phyloP scores from a whole-genome alignment of 2,797 vertebrate species.

The Poeciliopsis paucimaculata region DNA sequence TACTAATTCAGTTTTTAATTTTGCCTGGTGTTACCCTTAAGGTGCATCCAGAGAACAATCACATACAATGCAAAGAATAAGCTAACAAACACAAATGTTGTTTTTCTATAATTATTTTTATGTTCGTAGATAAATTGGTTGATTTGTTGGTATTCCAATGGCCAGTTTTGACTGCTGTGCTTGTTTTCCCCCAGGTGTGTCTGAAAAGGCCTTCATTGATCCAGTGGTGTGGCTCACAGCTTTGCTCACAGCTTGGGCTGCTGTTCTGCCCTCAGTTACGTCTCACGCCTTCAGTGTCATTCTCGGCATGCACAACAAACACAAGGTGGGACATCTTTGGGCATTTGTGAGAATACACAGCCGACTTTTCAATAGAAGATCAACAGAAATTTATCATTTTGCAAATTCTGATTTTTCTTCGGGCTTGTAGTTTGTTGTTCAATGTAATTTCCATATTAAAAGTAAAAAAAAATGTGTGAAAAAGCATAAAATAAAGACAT shows the following conservation, averaged over 20 bases:
- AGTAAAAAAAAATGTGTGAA: not conserved
- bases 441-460: not conserved
- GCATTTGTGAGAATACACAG: not conserved
- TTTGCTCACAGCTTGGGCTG: slow-evolving; percentile 81
- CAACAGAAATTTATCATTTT: not conserved
- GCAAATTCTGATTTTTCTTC: not conserved
- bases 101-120: slow-evolving; percentile 1
- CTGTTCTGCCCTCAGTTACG: slow-evolving; percentile 81
- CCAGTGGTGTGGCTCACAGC: slow-evolving; percentile 84
- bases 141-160: slow-evolving; percentile 6
- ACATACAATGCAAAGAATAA: not conserved
- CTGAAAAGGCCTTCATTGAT: slow-evolving; percentile 75
- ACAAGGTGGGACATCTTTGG: slow-evolving; percentile 71
- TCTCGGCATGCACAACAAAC: slow-evolving; percentile 49
- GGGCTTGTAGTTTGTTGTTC: not conserved
- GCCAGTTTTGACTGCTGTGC: slow-evolving; percentile 28
- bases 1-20: not conserved
- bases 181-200: slow-evolving; percentile 74
- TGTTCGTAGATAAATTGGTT: slow-evolving; percentile 9
- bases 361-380: not conserved
- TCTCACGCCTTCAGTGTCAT: slow-evolving; percentile 60
- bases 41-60: not conserved
- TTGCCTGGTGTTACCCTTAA: not conserved
- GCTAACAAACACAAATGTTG: not conserved
- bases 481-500: not conserved